Evolutionary conservation across 1,140 invertebrate species (phyloP), one percentile per base, ranked within the genome.

Genomic region (Zophobas morio): DNA sequence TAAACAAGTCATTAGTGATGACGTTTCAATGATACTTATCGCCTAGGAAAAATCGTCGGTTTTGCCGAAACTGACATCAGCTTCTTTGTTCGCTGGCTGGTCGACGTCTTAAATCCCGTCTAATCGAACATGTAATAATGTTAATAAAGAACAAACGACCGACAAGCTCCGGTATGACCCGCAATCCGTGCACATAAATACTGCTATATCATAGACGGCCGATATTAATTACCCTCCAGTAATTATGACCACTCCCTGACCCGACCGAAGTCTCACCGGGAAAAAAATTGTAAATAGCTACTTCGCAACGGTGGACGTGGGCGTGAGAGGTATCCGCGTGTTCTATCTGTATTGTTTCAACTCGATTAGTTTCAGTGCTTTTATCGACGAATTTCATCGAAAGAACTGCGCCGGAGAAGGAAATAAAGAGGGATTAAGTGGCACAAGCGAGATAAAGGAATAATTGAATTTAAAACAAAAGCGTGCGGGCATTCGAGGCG

Each of bases 141-240:
- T 56, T 56, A 6, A 6, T 60, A 3, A 6, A 60, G n/a, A 37
- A 34, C 1, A 34, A 32, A 46, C 42, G n/a, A 70, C 20, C 63
- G 1, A 70, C 37, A 46, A 40, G 42, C n/a, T 70, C 63, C 36
- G 37, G 34, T 60, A 60, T 42, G 37, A 66, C 37, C 39, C 33
- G 60, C 60, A 66, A 72, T 51, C 66, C 37, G 71, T 54, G 54
- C 49, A 73, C 71, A 73, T 73, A 73, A 73, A 73, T 73, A 42
- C 51, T 72, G 70, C 51, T 73, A 56, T 53, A 73, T 73, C 71
- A 73, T 73, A 73, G 71, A 56, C 49, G 71, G 71, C 71, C 71
- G 71, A 56, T 73, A 73, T 73, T 73, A 73, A 73, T 73, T 73
- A 73, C 71, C 71, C 71, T 53, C 71, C 39, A 56, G 71, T 73